phyloP scores from a whole-genome alignment of 2,888 invertebrate genomes.

The Cyclophora albipunctata region DNA sequence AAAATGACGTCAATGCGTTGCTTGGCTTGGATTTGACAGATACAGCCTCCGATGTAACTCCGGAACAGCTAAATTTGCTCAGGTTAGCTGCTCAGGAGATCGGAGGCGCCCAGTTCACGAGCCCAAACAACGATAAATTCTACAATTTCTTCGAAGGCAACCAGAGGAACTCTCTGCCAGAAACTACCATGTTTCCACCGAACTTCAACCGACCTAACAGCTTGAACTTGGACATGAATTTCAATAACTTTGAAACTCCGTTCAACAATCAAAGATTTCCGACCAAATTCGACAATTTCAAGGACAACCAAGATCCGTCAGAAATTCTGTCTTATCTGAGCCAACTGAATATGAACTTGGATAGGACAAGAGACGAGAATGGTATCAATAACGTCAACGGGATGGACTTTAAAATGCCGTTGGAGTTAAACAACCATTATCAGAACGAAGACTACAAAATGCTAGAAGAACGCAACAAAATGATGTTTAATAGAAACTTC shows the following conservation, averaged over 20 bases:
- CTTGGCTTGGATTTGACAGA: conserved; percentile 52
- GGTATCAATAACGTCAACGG: conserved; percentile 27
- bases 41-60: conserved; percentile 46
- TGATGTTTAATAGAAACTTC: conserved; percentile 49
- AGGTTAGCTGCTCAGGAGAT: conserved; percentile 70
- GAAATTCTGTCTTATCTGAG: conserved; percentile 55
- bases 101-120: conserved; percentile 63
- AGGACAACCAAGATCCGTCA: conserved; percentile 49
- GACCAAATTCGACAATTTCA: conserved; percentile 36
- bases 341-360: conserved; percentile 48
- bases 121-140: conserved; percentile 54
- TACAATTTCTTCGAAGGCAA: conserved; percentile 65
- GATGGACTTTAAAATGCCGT: conserved; percentile 52
- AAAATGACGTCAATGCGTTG: conserved; percentile 47
- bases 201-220: conserved; percentile 57
- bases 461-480: conserved; percentile 41
- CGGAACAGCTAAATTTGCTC: conserved; percentile 63
- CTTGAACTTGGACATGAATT: conserved; percentile 57
- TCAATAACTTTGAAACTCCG: conserved; percentile 44
- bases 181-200: conserved; percentile 47
- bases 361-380: conserved; percentile 44
- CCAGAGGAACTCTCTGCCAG: conserved; percentile 66
- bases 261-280: conserved; percentile 47
- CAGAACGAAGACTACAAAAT: conserved; percentile 53
- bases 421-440: conserved; percentile 53